Percentiles rank a stretch among this genome's conserved stretches.
These are phyloP conservation scores for Balanococcus diminutus DNA, from an alignment of 2,888 invertebrate genomes.

Conservation along the genomic window DNA sequence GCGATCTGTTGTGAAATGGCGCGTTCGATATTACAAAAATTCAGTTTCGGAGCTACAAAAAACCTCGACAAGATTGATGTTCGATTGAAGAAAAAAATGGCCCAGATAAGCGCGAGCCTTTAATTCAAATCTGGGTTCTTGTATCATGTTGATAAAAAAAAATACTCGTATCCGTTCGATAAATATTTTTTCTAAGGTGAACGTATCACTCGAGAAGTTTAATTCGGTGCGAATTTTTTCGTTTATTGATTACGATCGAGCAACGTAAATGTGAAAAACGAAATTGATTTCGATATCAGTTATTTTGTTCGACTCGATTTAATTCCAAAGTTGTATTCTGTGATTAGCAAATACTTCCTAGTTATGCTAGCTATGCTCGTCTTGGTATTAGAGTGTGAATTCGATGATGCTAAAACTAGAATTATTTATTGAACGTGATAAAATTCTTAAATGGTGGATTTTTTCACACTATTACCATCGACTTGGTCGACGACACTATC, in stretches of 20 bases:
- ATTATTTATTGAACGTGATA: slow-evolving; percentile 3
- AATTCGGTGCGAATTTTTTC: background rate
- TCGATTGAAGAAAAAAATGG: background rate
- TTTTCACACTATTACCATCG: slow-evolving; percentile 7
- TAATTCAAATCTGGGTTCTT: background rate
- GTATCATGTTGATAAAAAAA: background rate
- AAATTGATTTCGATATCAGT: background rate
- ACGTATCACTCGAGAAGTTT: background rate
- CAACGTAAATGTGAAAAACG: slow-evolving; percentile 21
- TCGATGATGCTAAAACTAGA: background rate
- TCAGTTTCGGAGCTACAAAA: background rate
- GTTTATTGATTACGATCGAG: background rate
- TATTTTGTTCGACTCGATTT: background rate
- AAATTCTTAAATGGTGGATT: background rate
- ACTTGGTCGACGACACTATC: background rate
- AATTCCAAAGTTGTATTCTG: background rate
- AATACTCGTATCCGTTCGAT: background rate
- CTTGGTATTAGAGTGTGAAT: background rate
- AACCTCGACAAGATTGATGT: background rate
- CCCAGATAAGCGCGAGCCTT: background rate
- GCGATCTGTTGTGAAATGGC: background rate
- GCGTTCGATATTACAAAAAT: background rate
- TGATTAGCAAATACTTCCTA: background rate
- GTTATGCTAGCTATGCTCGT: background rate
- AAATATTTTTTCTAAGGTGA: slow-evolving; percentile 9